Base-by-base conservation (phyloP, 2,113 vertebrate genomes). In the Hyperoodon ampullatus region DNA sequence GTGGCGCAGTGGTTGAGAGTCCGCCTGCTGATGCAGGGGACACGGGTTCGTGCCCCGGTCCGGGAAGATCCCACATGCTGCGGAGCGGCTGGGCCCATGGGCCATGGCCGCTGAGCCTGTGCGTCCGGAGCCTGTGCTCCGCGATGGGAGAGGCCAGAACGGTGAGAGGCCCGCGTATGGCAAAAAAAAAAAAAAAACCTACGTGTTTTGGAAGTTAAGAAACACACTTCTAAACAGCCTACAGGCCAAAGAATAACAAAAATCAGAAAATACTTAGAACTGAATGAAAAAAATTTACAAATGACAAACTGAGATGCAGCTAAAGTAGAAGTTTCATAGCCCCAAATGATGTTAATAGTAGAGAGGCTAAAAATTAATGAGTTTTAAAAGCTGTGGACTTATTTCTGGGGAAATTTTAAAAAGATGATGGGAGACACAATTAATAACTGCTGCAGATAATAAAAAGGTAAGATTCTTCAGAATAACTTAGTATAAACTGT, bases 351-450 rank as follows among this genome's bases (percentile, higher is more conserved):
- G 33, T 55, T 50, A 80, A 63, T 5, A 92, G 65, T 18, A 88
- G 28, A 71, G 0, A 80, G 26, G 24, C 58, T 70, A 14, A 96
- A 94, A 96, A 75, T 18, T 50, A 16, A 2, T 39, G 21, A 92
- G 53, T 96, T 86, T 74, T 58, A 90, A 89, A 88, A 93, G 9
- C 78, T 94, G 66, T 18, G 24, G 35, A 75, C 42, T 95, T 96
- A 74, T 63, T 90, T 96, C 53, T 82, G 3, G 21, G 60, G 12
- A 90, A 97, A 75, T 63, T 66, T 24, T 14, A 61, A 15, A 33
- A 39, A 23, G 15, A 18, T 47, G 60, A 33, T 13, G 21, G 18
- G 14, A 47, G 35, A 55, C 33, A 55, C 15, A 78, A 95, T 18
- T 75, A 81, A 89, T 16, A 93, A 93, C 86, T 77, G 42, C 28